A percentile compares a stretch with the other conserved stretches of the same genome.
Conservation (phyloP, 2,888 invertebrate genomes). For the Parnassius orleans region DNA sequence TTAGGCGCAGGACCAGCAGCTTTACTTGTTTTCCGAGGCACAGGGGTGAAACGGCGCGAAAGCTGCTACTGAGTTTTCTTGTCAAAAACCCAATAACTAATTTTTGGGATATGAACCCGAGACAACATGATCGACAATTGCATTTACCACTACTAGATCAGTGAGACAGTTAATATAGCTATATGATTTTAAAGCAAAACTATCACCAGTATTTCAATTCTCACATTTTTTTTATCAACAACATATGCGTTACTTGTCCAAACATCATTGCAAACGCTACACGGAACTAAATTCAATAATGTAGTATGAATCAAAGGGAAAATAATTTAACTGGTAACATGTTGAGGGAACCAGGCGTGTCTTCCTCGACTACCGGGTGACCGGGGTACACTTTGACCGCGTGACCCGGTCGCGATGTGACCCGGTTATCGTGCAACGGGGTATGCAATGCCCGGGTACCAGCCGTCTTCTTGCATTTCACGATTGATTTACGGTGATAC, state of each 20-base stretch:
- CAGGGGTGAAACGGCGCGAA: too few relatives aligned
- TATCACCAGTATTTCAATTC: not conserved
- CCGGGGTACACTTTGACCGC: constrained; percentile 52
- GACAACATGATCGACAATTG: too few relatives aligned
- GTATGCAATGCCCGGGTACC: constrained; percentile 46
- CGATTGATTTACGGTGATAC: constrained; percentile 55
- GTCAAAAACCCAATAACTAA: too few relatives aligned
- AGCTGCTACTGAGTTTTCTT: too few relatives aligned
- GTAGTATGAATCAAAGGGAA: constrained; percentile 7
- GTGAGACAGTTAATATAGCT: too few relatives aligned
- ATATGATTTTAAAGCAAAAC: not conserved
- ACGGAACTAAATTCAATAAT: constrained; percentile 10
- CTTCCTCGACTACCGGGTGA: constrained; percentile 46
- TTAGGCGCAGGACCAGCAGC: too few relatives aligned
- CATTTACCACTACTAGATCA: too few relatives aligned
- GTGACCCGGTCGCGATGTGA: constrained; percentile 65
- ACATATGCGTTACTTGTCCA: not conserved
- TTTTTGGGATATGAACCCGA: too few relatives aligned
- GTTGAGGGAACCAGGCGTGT: constrained; percentile 38
- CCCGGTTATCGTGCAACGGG: constrained; percentile 50
- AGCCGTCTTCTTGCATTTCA: constrained; percentile 44
- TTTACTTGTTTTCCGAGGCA: too few relatives aligned
- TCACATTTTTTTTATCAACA: not conserved
- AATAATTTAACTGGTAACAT: constrained; percentile 25
- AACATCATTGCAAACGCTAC: not conserved